Conservation (phyloP, 2,113 vertebrate species). For the Micromys minutus region DNA sequence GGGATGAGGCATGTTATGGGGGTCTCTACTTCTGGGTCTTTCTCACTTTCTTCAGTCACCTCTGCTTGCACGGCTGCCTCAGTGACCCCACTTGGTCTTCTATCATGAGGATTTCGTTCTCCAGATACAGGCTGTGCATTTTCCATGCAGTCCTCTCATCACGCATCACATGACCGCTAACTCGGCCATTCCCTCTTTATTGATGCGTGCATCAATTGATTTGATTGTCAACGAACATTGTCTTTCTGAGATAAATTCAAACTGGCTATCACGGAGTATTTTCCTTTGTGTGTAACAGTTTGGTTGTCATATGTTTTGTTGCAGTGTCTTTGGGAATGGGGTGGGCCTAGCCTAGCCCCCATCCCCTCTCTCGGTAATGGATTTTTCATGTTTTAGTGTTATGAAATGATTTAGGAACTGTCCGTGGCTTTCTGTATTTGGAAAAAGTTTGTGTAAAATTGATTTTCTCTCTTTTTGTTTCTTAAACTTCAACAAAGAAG, state of each 20-base stretch:
- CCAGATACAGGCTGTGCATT: background rate
- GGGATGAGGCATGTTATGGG: no score
- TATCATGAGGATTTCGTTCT: background rate
- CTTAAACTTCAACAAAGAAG: constrained; percentile 3
- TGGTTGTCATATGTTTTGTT: constrained; percentile 21
- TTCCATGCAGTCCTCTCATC: background rate
- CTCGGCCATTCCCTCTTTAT: background rate
- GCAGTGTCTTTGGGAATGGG: background rate
- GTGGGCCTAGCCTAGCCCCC: background rate
- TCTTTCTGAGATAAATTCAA: constrained; percentile 21
- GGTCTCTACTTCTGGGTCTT: background rate
- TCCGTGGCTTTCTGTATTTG: background rate
- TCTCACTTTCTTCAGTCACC: background rate
- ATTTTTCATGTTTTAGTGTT: constrained; percentile 37
- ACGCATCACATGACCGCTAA: background rate
- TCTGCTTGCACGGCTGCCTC: background rate
- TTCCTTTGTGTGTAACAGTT: background rate
- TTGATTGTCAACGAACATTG: background rate
- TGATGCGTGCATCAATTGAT: background rate
- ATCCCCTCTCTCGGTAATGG: background rate
- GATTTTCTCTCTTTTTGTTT: background rate
- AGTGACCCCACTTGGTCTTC: background rate
- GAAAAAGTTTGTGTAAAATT: background rate
- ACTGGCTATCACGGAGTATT: background rate
- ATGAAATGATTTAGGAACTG: constrained; percentile 18